Evolutionary conservation across 37 sponge, comb jelly and placozoan species (phyloP).

Genomic region (Spongilla lacustris): DNA sequence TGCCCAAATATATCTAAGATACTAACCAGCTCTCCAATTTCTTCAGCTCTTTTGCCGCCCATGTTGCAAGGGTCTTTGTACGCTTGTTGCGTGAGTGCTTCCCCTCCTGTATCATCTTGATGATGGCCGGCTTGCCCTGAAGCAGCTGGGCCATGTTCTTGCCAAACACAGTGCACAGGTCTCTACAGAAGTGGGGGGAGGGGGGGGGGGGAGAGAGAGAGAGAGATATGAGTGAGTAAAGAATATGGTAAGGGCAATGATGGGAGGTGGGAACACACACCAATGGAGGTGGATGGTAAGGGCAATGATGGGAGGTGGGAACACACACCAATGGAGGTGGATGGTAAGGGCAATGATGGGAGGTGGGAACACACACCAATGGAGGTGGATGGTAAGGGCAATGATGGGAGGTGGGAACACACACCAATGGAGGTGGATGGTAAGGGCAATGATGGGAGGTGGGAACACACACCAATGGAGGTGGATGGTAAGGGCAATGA

Average conservation of each 20-base stretch:
- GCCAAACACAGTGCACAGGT: conserved; percentile 63
- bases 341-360: no score
- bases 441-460: no score
- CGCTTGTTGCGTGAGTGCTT: conserved; percentile 62
- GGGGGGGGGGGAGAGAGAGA: neutral
- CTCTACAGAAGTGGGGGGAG: conserved; percentile 32
- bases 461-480: no score
- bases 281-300: neutral
- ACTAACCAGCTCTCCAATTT: conserved; percentile 28
- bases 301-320: no score
- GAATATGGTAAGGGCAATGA: no score
- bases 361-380: no score
- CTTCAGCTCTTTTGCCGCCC: conserved; percentile 75
- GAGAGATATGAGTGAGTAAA: no score
- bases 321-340: no score
- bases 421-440: no score
- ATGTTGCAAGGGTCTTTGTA: conserved; percentile 80
- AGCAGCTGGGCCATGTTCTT: conserved; percentile 11
- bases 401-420: no score
- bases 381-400: no score
- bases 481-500: no score
- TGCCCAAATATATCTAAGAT: neutral
- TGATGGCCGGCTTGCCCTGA: conserved; percentile 27
- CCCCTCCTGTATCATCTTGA: conserved; percentile 73
- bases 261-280: neutral